Conservation (phyloP, 2,797 vertebrate genomes). For the Sparus aurata region DNA sequence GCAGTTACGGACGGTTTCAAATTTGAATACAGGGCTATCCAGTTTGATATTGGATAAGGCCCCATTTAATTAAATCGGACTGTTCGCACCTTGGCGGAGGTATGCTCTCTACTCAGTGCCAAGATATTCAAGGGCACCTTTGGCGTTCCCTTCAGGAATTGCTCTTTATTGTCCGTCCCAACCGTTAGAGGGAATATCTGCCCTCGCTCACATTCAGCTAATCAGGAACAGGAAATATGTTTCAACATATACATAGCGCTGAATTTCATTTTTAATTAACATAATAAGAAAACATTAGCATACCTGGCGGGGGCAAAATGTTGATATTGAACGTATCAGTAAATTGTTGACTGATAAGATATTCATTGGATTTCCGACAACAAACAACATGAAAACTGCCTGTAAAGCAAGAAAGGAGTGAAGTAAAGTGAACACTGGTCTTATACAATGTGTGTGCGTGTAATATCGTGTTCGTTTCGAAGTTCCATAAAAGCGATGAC, state of each 20-base stretch:
- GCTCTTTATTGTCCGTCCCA: too few relatives aligned
- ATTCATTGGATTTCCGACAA: neutral
- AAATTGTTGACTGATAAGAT: neutral
- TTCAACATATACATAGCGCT: neutral
- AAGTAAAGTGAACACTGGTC: neutral
- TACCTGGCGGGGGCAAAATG: neutral
- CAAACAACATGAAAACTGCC: neutral
- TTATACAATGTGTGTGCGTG: conserved; percentile 12
- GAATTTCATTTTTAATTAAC: neutral
- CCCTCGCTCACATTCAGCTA: neutral
- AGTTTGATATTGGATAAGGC: too few relatives aligned
- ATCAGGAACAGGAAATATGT: conserved; percentile 1
- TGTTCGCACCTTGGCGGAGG: too few relatives aligned
- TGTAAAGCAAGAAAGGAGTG: neutral
- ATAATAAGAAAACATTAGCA: neutral
- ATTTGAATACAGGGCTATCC: too few relatives aligned
- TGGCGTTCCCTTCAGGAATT: too few relatives aligned
- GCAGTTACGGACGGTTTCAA: too few relatives aligned
- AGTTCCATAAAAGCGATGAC: conserved; percentile 21
- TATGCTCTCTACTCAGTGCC: too few relatives aligned
- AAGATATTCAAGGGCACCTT: neutral
- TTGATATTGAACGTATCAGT: neutral
- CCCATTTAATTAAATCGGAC: too few relatives aligned
- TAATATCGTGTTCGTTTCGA: conserved; percentile 64
- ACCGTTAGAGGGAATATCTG: neutral